Evolutionary conservation across 1,140 invertebrate genomes (phyloP), one percentile per base, ranked within the genome.

Genomic region (Asbolus verrucosus): DNA sequence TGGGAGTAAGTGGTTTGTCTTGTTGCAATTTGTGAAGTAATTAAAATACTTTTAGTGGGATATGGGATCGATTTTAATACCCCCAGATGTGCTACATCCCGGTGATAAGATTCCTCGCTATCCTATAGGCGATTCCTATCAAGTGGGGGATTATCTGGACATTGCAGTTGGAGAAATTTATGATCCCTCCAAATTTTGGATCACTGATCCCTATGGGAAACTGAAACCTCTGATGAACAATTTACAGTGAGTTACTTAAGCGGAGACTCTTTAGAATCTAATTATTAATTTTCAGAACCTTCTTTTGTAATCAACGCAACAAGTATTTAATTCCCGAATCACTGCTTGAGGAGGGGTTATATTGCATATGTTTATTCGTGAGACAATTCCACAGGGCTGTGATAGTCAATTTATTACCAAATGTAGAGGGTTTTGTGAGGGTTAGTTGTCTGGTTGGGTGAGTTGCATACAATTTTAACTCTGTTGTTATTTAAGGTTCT

Each of bases 111-210:
- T 77, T 11, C 75, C 66, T 5, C 61, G 69, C 14, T 66, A 71
- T 33, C 75, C 75, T 68, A 6, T 75, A 15, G 62, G 69, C 3
- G 36, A 54, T 13, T 65, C 63, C 0, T n/a, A n/a, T n/a, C 43
- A 62, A 60, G 65, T 62, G 0, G 50, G 59, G 16, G 70, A 73
- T 65, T 54, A 18, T 27, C 59, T 79, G 2, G 76, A 77, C 65
- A 62, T 77, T 18, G 46, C 61, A 1, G 71, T 79, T 2, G 72
- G 65, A 0, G 77, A 79, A 50, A 63, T 79, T 19, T 77, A 77
- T 65, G 77, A 79, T 65, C 59, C 69, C 27, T 76, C 75, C 6
- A 79, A 79, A 73, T 79, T 79, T 70, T 79, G 77, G 77, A 14
- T 73, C 30, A 72, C 68, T 73, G 36, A 60, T n/a, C 39, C 43